Evolutionary conservation across 2,113 vertebrate genomes (phyloP).

Genomic region (Panthera uncia): DNA sequence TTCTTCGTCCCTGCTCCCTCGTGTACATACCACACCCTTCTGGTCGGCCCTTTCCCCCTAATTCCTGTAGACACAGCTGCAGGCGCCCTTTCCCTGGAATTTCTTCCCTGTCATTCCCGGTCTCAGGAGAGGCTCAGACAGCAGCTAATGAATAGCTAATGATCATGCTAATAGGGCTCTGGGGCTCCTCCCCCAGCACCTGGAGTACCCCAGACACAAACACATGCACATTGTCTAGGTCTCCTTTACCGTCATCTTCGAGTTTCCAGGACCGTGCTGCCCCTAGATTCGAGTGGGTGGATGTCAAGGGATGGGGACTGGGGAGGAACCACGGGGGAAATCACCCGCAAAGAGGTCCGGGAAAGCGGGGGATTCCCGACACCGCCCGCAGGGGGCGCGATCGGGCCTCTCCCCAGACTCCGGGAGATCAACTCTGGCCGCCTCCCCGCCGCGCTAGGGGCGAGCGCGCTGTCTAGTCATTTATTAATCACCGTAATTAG

Average conservation of each 20-base stretch:
- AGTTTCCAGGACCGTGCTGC: background rate
- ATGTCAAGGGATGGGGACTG: too few species aligned
- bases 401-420: background rate
- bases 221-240: background rate
- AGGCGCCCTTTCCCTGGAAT: conserved; percentile 65
- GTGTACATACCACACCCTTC: background rate
- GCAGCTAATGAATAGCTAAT: conserved; percentile 79
- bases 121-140: conserved; percentile 62
- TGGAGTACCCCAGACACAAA: background rate
- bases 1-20: background rate
- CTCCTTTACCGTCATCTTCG: background rate
- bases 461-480: background rate
- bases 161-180: conserved; percentile 65
- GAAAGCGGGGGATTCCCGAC: background rate
- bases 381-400: background rate
- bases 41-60: background rate
- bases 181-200: conserved; percentile 67
- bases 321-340: background rate
- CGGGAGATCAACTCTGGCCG: fast-evolving
- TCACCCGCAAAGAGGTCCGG: fast-evolving
- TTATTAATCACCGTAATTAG: conserved; percentile 76
- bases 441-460: background rate
- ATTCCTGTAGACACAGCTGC: conserved; percentile 74
- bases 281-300: background rate
- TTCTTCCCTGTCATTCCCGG: conserved; percentile 18